phyloP scores from a whole-genome alignment of 2,113 vertebrate genomes.

The Channa maculata region DNA sequence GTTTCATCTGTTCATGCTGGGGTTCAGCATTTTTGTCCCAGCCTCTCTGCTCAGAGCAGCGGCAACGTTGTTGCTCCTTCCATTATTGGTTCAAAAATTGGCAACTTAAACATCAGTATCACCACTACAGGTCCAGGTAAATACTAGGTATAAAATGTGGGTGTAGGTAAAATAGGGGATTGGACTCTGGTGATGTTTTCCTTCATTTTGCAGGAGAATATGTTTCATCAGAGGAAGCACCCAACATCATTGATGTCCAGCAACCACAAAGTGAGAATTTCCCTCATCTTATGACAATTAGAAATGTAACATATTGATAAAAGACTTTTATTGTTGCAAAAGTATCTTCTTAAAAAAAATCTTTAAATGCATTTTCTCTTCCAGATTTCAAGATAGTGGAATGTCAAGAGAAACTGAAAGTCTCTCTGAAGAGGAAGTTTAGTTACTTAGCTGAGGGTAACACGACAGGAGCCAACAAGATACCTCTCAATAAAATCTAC shows the following conservation, averaged over 20 bases:
- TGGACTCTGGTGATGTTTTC: background rate
- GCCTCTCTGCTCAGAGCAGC: slow-evolving; percentile 45
- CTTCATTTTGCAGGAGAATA: slow-evolving; percentile 24
- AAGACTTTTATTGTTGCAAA: no score
- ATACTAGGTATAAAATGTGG: background rate
- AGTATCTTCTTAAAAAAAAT: background rate
- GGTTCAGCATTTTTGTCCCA: slow-evolving; percentile 36
- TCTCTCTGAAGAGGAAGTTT: slow-evolving; percentile 53
- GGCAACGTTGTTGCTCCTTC: slow-evolving; percentile 52
- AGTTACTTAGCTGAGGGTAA: slow-evolving; percentile 45
- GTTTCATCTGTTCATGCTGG: slow-evolving; percentile 5
- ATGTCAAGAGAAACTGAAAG: slow-evolving; percentile 56
- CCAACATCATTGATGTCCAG: background rate
- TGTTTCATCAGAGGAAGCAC: background rate
- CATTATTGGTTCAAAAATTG: slow-evolving; percentile 37
- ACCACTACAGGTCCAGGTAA: slow-evolving; percentile 34
- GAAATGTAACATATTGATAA: no score
- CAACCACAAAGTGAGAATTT: slow-evolving; percentile 37
- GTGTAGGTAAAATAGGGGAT: no score
- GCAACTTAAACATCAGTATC: slow-evolving; percentile 52
- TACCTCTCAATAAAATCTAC: slow-evolving; percentile 70
- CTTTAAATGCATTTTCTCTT: background rate
- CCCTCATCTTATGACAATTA: no score
- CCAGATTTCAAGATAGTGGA: slow-evolving; percentile 33
- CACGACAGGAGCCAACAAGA: slow-evolving; percentile 5